Evolutionary conservation across 1,140 invertebrate genomes (phyloP), one percentile per base, ranked within the genome.

Genomic region (Mercenaria mercenaria): DNA sequence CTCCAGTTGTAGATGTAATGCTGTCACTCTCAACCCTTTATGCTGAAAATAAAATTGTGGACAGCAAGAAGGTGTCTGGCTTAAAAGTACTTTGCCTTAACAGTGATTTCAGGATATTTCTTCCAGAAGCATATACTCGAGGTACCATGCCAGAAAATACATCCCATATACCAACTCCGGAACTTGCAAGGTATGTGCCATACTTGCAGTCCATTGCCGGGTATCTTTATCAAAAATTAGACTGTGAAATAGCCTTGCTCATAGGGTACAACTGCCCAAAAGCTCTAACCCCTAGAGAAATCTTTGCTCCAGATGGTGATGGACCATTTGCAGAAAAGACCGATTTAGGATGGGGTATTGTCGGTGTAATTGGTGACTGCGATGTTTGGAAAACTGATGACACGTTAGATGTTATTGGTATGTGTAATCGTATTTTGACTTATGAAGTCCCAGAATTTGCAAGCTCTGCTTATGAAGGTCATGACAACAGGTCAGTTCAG

Each of bases 331-430:
- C 50, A 11, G 79, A 79, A 34, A 41, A 29, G 26, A 89, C 86
- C 2, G 81, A 85, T 80, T 50, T 91, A 39, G 90, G 90, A 29
- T 89, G 90, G 90, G 50, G 86, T 29, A 85, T 91, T 61, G 86
- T 91, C 0, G 86, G 90, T 37, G 29, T 80, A 29, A 56, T 61
- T 8, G 56, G 59, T 74, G 8, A 34, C 10, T 4, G n/a, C 10
- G 26, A 43, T 15, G 23, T 26, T 32, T n/a, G n/a, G n/a, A n/a
- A n/a, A n/a, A 41, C 6, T 15, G 15, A 15, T 47, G 6, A 15
- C 15, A 47, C 47, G 15, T n/a, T 47, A 3, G 86, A 81, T 72
- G 1, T 0, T 37, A 81, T 88, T n/a, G 86, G 86, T 26, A 15
- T 88, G 3, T 81, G 86, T 81, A 76, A 88, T 47, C 76, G 86